These are phyloP conservation scores for Oxyteleia sp. DNA, from an alignment of 2,888 invertebrate species.

Conservation along the genomic window DNA sequence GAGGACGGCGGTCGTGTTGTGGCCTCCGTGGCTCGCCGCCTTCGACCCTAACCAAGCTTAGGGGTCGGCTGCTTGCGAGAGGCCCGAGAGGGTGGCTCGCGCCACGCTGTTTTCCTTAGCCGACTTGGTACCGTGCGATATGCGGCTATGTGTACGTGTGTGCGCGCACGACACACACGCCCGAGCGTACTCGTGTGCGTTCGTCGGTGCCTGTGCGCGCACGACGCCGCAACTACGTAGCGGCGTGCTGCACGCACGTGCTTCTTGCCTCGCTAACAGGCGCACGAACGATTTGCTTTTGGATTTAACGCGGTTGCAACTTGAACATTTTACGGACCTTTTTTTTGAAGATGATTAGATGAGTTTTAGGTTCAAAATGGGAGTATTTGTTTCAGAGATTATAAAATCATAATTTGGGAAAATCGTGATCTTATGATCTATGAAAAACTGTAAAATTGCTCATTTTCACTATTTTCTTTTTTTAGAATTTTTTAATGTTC, in stretches of 20 bases:
- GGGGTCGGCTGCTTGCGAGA: conserved; percentile 79
- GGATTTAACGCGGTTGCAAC: conserved; percentile 2
- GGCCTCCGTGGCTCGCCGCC: conserved; percentile 88
- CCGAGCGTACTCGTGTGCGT: background rate
- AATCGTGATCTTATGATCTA: too few relatives aligned
- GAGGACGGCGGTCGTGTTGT: conserved; percentile 88
- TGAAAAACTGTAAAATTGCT: too few relatives aligned
- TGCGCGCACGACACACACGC: conserved; percentile 6
- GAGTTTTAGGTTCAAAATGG: too few relatives aligned
- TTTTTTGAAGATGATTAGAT: too few relatives aligned
- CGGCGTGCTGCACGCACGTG: conserved; percentile 66
- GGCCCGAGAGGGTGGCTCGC: conserved; percentile 78
- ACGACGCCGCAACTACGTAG: conserved; percentile 6
- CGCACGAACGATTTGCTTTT: conserved; percentile 52
- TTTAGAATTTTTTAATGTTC: too few relatives aligned
- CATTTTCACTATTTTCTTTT: too few relatives aligned
- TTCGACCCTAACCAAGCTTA: conserved; percentile 85
- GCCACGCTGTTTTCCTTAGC: conserved; percentile 72
- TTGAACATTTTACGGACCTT: too few relatives aligned
- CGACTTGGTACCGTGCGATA: conserved; percentile 53
- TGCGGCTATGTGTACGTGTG: conserved; percentile 29
- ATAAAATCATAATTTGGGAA: too few relatives aligned
- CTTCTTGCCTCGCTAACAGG: conserved; percentile 33
- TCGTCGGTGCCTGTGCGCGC: conserved; percentile 24
- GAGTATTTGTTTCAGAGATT: too few relatives aligned